Percentiles rank a stretch among this genome's conserved stretches.
Conservation (phyloP, 2,797 vertebrate genomes). For the Menidia menidia region DNA sequence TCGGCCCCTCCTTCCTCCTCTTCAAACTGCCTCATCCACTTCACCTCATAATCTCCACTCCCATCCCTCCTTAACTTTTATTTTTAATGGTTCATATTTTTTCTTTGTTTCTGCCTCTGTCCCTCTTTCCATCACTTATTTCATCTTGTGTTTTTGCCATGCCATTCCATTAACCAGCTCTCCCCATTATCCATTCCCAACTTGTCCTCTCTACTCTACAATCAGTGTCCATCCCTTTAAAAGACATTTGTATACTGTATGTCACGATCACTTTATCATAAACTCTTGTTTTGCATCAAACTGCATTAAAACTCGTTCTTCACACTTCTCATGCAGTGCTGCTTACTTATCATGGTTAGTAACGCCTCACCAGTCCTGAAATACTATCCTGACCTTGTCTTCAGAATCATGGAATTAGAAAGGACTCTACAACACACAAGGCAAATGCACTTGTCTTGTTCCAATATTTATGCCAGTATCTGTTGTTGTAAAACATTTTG, state of each 20-base stretch:
- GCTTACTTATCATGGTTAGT: slow-evolving; percentile 5
- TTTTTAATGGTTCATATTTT: slow-evolving; percentile 1
- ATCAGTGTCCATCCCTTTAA: not conserved
- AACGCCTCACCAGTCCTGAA: slow-evolving; percentile 5
- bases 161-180: no score
- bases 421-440: slow-evolving; percentile 12
- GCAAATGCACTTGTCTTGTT: slow-evolving; percentile 26
- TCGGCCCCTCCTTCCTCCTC: slow-evolving; percentile 55
- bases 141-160: not conserved
- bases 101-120: not conserved
- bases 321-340: not conserved
- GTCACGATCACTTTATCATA: not conserved
- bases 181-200: not conserved
- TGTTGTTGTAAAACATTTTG: slow-evolving; percentile 73
- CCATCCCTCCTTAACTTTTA: slow-evolving; percentile 9
- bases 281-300: slow-evolving; percentile 1
- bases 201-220: not conserved
- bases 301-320: not conserved
- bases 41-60: slow-evolving; percentile 45
- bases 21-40: slow-evolving; percentile 45
- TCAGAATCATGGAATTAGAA: slow-evolving; percentile 42
- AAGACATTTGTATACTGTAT: no score
- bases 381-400: slow-evolving; percentile 39
- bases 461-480: slow-evolving; percentile 67
- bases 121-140: not conserved